Evolutionary conservation across 64 coral and sea anemone species (phyloP), one percentile per base, ranked within the genome.

Genomic region (Montipora efflorescens): DNA sequence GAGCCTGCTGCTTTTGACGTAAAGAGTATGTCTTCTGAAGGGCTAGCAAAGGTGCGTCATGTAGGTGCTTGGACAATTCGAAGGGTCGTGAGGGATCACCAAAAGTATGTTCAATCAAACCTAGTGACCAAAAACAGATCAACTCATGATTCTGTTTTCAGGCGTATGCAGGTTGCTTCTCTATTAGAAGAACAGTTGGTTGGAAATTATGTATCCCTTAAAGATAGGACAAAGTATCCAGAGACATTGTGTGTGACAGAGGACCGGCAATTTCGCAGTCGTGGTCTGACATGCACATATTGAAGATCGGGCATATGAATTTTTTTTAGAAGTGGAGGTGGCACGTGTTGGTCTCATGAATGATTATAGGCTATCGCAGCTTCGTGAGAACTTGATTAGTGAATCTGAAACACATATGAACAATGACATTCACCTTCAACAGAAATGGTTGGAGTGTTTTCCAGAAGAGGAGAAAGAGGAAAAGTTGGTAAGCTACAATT

Each of bases 231-330:
- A 2, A 85, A 19, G 1, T 90, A 77, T 79, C 25, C 47, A 18
- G 50, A 91, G 19, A 95, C 89, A 2, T 46, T 95, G 11, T 2
- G 0, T 5, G 75, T 80, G 0, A 91, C 94, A 16, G 89, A 95
- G 53, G 89, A 95, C 3, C 90, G 48, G 47, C 82, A 95, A 22
- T 91, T 58, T 49, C 10, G 89, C 4, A 75, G 18, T 8, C 49
- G 36, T 36, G 94, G 94, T 0, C 76, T 95, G 2, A 13, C 55
- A 0, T n/a, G n/a, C n/a, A n/a, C 94, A 91, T 19, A 95, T 95
- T 15, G 94, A 95, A 47, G 89, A 95, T 47, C 22, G 0, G 1
- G 82, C 66, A 14, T 88, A 87, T 87, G 94, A 91, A 16, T 95
- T 95, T 19, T 91, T 95, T 87, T 5, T 95, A 14, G 89, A 87